phyloP scores from a whole-genome alignment of 1,140 invertebrate species.

The Metaphire vulgaris region DNA sequence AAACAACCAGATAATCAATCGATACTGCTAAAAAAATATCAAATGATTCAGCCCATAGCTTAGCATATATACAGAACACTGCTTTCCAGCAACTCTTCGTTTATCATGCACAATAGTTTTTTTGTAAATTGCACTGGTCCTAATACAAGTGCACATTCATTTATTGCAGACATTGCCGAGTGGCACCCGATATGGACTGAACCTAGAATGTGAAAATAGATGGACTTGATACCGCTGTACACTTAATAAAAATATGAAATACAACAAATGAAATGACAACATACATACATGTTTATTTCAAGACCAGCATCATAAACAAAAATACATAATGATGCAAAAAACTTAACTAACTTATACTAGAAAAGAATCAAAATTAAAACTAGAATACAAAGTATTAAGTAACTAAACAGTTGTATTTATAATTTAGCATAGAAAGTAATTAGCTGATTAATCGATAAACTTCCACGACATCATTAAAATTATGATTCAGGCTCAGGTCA shows the following conservation, averaged over 20 bases:
- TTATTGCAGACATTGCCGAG: not conserved
- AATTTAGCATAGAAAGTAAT: not conserved
- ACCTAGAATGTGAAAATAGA: not conserved
- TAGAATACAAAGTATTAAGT: too few species aligned
- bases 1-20: not conserved
- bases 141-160: not conserved
- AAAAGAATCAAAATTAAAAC: too few species aligned
- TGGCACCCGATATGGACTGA: too few species aligned
- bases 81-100: not conserved
- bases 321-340: too few species aligned
- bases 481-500: not conserved
- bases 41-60: not conserved
- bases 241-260: not conserved
- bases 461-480: not conserved
- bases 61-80: not conserved
- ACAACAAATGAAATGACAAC: not conserved
- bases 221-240: not conserved
- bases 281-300: not conserved
- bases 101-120: not conserved
- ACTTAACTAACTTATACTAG: too few species aligned
- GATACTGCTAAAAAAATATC: too few species aligned
- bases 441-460: not conserved
- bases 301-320: too few species aligned
- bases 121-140: not conserved
- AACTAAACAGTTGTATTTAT: too few species aligned